phyloP scores from a whole-genome alignment of 1,140 invertebrate species.

The Oscheius sp. region DNA sequence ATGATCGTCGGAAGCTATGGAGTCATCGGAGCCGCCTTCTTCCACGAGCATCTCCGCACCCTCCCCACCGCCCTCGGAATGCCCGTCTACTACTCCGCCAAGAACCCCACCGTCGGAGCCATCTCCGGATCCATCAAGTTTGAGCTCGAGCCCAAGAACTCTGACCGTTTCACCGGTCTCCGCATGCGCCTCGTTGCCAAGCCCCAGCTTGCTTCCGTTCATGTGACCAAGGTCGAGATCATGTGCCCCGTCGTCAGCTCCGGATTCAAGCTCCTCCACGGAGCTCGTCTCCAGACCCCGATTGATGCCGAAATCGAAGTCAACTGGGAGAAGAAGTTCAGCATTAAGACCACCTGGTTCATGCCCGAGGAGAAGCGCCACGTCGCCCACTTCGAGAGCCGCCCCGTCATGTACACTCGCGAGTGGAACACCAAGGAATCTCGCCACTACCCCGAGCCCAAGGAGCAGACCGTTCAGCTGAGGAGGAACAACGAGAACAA shows the following conservation, averaged over 20 bases:
- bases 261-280: conserved; percentile 43
- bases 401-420: conserved; percentile 43
- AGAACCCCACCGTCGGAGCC: conserved; percentile 40
- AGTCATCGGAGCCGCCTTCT: conserved; percentile 22
- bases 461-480: conserved; percentile 31
- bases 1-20: conserved; percentile 22
- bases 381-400: conserved; percentile 35
- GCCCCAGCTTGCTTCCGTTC: conserved; percentile 30
- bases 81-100: conserved; percentile 40
- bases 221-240: conserved; percentile 37
- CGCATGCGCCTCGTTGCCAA: conserved; percentile 27
- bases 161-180: conserved; percentile 25
- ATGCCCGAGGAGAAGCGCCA: conserved; percentile 36
- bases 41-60: conserved; percentile 43
- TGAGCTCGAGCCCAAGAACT: conserved; percentile 37
- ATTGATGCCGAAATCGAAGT: conserved; percentile 38
- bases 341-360: conserved; percentile 36
- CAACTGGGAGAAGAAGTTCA: conserved; percentile 34
- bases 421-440: conserved; percentile 11
- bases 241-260: conserved; percentile 33
- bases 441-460: conserved; percentile 19
- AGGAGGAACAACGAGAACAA: conserved; percentile 9
- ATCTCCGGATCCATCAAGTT: conserved; percentile 43
- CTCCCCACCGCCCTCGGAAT: conserved; percentile 49
- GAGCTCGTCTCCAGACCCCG: conserved; percentile 41